Conservation (phyloP, 2,113 vertebrate genomes). For the Grammomys surdaster region DNA sequence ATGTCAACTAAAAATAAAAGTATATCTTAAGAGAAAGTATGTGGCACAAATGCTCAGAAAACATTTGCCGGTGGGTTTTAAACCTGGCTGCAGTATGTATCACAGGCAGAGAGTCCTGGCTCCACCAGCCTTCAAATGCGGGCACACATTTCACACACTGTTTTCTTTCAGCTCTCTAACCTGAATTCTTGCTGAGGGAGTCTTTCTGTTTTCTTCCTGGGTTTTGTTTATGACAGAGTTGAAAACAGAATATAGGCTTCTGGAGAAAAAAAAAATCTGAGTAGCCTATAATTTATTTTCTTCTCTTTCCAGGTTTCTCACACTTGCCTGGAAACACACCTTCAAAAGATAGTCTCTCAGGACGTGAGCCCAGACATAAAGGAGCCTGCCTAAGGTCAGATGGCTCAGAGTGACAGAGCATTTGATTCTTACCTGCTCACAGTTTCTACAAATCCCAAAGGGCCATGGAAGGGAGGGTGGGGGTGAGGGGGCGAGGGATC, state of each 20-base stretch:
- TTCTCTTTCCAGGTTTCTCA: neutral
- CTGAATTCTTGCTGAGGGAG: neutral
- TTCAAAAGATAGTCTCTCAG: neutral
- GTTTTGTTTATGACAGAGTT: neutral
- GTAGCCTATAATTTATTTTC: neutral
- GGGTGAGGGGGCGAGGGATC: neutral
- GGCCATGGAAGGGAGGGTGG: neutral
- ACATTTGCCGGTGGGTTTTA: neutral
- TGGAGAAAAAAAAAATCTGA: neutral
- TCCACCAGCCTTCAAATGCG: neutral
- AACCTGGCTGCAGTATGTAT: neutral
- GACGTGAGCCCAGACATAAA: neutral
- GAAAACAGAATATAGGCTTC: neutral
- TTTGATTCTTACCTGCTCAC: slow-evolving; percentile 19
- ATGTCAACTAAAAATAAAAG: neutral
- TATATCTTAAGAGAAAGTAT: neutral
- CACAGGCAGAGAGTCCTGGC: neutral
- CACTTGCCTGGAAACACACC: neutral
- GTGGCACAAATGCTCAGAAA: neutral
- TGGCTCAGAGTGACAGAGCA: neutral
- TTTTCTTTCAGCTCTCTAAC: neutral
- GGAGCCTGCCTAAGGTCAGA: neutral
- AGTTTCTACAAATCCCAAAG: slow-evolving; percentile 27
- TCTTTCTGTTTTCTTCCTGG: neutral
- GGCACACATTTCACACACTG: neutral